Evolutionary conservation across 1,140 invertebrate genomes (phyloP).

Genomic region (Dufourea novaeangliae): DNA sequence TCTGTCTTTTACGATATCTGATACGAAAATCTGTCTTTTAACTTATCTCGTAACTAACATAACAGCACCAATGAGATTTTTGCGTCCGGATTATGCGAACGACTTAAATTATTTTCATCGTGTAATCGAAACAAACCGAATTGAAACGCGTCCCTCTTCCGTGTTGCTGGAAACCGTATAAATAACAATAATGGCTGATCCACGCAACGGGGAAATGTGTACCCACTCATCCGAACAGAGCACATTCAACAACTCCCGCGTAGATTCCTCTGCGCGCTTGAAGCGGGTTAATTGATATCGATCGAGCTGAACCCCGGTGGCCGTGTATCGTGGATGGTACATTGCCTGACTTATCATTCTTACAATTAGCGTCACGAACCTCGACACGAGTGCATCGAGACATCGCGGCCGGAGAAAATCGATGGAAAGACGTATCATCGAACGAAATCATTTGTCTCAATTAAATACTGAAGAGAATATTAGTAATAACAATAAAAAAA

Average conservation of each 20-base stretch:
- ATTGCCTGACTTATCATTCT: neutral
- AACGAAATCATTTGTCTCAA: neutral
- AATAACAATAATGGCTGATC: conserved; percentile 14
- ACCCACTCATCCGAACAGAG: conserved; percentile 1
- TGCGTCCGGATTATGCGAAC: neutral
- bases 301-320: neutral
- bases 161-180: neutral
- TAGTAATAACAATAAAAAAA: too few relatives aligned
- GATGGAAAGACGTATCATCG: neutral
- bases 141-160: neutral
- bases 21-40: too few relatives aligned
- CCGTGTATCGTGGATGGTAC: neutral
- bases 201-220: neutral
- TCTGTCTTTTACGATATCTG: too few relatives aligned
- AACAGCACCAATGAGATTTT: neutral
- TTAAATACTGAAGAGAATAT: too few relatives aligned
- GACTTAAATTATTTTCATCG: neutral
- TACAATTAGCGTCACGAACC: neutral
- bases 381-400: neutral
- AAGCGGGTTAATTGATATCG: conserved; percentile 36
- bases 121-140: neutral
- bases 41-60: too few relatives aligned
- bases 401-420: neutral
- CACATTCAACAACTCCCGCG: neutral
- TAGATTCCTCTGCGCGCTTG: conserved; percentile 2